A percentile compares a stretch with the other conserved stretches of the same genome.
These are phyloP conservation scores for Patagioenas fasciata DNA, from an alignment of 2,113 vertebrate genomes.

Conservation along the genomic window DNA sequence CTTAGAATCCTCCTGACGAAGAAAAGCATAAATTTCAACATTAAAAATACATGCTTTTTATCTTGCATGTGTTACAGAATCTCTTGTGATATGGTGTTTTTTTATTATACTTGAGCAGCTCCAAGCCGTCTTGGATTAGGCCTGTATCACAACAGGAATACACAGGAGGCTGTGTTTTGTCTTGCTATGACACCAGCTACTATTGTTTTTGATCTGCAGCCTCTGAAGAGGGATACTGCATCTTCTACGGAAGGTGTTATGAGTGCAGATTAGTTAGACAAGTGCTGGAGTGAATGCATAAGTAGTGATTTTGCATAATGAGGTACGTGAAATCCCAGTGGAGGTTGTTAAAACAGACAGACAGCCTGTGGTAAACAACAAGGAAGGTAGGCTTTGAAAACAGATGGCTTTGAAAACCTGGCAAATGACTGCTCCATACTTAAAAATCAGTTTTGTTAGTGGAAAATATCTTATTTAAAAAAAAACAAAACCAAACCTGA, in stretches of 20 bases:
- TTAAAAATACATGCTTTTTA: slow-evolving; percentile 44
- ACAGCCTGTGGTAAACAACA: slow-evolving; percentile 82
- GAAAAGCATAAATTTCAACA: neutral
- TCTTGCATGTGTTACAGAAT: slow-evolving; percentile 17
- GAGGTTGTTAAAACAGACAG: slow-evolving; percentile 88
- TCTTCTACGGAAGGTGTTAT: slow-evolving; percentile 73
- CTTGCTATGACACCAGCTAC: slow-evolving; percentile 61
- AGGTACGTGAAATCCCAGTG: slow-evolving; percentile 80
- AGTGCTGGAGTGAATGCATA: slow-evolving; percentile 78
- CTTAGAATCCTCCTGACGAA: neutral
- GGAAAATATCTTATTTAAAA: slow-evolving; percentile 59
- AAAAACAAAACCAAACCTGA: neutral
- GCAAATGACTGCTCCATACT: slow-evolving; percentile 75
- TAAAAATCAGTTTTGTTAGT: slow-evolving; percentile 75
- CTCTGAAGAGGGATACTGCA: slow-evolving; percentile 68
- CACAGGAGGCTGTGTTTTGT: slow-evolving; percentile 64
- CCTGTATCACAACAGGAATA: slow-evolving; percentile 56
- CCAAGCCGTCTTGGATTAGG: slow-evolving; percentile 54
- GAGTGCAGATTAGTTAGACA: slow-evolving; percentile 81
- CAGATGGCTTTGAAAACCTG: slow-evolving; percentile 85
- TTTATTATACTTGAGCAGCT: slow-evolving; percentile 29
- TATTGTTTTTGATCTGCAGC: slow-evolving; percentile 72
- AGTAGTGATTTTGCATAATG: slow-evolving; percentile 83
- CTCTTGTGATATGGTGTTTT: slow-evolving; percentile 35
- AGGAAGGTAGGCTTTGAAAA: slow-evolving; percentile 82